These are phyloP conservation scores for Lytechinus pictus DNA, from an alignment of 35 echinoderm and acorn worm genomes.

Conservation along the genomic window DNA sequence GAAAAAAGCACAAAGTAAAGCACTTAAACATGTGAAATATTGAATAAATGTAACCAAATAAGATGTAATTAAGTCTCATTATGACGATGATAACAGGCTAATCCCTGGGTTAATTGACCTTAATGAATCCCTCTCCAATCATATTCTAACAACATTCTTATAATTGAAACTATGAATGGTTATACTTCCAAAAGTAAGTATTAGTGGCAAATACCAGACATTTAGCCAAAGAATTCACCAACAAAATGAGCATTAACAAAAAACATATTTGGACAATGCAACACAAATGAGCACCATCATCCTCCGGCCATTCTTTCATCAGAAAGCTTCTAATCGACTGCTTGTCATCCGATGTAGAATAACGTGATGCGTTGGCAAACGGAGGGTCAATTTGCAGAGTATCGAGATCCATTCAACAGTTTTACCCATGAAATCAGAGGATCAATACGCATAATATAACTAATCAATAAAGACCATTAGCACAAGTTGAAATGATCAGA, in stretches of 20 bases:
- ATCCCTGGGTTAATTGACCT: too few species aligned
- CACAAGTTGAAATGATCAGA: neutral
- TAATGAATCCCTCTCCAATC: too few species aligned
- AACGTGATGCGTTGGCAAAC: neutral
- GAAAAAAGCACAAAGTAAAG: too few species aligned
- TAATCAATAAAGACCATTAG: slow-evolving; percentile 14
- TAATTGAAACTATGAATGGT: neutral
- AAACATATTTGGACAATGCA: slow-evolving; percentile 4
- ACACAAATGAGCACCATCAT: neutral
- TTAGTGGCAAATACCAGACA: neutral
- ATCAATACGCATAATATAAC: slow-evolving; percentile 6
- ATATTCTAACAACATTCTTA: neutral
- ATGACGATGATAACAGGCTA: too few species aligned
- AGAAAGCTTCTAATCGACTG: neutral
- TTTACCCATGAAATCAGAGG: neutral
- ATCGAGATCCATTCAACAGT: neutral
- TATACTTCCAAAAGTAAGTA: neutral
- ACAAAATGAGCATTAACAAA: neutral
- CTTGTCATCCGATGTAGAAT: neutral
- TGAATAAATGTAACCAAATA: too few species aligned
- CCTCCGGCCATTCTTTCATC: neutral
- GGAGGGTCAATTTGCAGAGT: neutral
- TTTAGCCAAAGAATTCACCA: neutral
- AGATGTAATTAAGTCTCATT: too few species aligned
- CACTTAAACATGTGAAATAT: too few species aligned